Percentiles rank a stretch among this genome's conserved stretches.
These are phyloP conservation scores for Harpagus bidentatus DNA, from an alignment of 2,113 vertebrate genomes.

Conservation along the genomic window DNA sequence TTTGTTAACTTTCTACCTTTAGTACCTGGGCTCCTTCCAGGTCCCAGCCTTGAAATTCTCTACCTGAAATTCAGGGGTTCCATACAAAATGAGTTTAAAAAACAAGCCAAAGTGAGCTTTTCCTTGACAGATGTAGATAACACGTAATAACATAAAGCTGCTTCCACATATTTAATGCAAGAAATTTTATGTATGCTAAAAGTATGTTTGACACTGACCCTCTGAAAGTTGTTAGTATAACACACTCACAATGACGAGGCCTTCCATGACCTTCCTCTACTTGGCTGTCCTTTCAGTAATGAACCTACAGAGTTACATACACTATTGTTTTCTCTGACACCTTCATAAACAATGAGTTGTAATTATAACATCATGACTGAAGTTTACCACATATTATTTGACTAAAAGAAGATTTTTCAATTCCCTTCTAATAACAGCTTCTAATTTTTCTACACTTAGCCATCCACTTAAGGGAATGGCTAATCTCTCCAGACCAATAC, in stretches of 20 bases:
- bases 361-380: not conserved
- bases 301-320: not conserved
- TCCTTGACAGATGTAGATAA: fast-evolving
- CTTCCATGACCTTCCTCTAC: not conserved
- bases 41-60: not conserved
- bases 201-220: not conserved
- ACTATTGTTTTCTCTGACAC: not conserved
- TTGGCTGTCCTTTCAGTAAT: not conserved
- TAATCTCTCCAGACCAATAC: not conserved
- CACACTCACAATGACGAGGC: not conserved
- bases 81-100: not conserved
- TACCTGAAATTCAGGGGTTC: not conserved
- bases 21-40: not conserved
- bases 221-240: not conserved
- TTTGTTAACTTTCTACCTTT: not conserved
- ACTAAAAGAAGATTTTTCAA: not conserved
- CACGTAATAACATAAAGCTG: not conserved
- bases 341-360: not conserved
- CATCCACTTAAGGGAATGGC: not conserved
- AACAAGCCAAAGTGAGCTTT: not conserved
- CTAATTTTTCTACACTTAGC: not conserved
- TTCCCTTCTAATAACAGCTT: not conserved
- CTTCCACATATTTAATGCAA: not conserved
- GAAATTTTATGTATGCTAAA: not conserved
- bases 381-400: not conserved